Percentiles rank a stretch among this genome's conserved stretches.
Evolutionary conservation across 2,113 vertebrate genomes (phyloP).

Genomic region (Aphelocoma coerulescens): DNA sequence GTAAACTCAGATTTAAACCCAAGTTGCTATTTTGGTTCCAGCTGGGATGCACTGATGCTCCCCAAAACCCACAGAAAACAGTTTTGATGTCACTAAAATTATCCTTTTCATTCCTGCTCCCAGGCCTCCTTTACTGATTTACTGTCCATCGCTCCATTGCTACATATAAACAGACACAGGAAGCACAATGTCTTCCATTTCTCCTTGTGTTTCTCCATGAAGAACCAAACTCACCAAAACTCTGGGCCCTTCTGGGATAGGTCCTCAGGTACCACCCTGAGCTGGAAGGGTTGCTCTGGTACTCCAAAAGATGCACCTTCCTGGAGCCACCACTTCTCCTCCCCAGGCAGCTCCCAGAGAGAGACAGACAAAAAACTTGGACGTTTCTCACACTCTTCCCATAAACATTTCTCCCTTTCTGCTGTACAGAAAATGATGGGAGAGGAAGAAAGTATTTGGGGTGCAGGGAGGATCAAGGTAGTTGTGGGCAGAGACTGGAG

Average conservation of each 20-base stretch:
- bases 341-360: not conserved
- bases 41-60: not conserved
- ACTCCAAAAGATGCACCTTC: not conserved
- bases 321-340: not conserved
- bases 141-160: not conserved
- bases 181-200: not conserved
- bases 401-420: not conserved
- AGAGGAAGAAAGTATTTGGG: not conserved
- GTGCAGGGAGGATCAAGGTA: not conserved
- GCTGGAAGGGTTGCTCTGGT: not conserved
- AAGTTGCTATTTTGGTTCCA: not conserved
- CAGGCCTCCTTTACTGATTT: not conserved
- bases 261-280: not conserved
- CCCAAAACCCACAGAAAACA: not conserved
- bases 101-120: not conserved
- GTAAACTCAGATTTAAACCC: not conserved
- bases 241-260: not conserved
- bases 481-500: not conserved
- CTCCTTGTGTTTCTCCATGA: not conserved
- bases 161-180: not conserved
- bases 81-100: not conserved
- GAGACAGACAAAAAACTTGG: not conserved
- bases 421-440: not conserved
- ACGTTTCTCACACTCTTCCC: accelerated
- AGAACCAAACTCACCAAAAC: not conserved